Evolutionary conservation across 2,113 vertebrate species (phyloP), one percentile per base, ranked within the genome.

Genomic region (Daubentonia madagascariensis): DNA sequence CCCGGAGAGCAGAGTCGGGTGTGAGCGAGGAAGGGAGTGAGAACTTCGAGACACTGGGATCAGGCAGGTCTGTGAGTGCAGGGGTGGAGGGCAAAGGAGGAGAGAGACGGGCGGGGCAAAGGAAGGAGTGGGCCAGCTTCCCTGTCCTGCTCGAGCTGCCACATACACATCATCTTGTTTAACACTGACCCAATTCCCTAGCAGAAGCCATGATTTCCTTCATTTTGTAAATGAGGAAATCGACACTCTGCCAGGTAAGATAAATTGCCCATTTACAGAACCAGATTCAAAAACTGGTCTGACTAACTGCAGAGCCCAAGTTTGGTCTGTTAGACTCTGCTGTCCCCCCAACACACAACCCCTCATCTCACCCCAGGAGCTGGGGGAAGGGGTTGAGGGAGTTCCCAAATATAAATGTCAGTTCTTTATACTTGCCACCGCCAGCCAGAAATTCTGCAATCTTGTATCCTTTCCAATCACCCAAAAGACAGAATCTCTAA

Each of bases 111-210:
- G 48, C 25, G 35, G n/a, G 5, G 3, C 1, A 68, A 32, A 40
- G 43, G 54, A 75, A 68, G 30, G 73, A 52, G 30, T 6, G 48
- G 61, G 22, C 18, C 1, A 1, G 25, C 54, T 9, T 3, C 40
- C 57, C 18, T 28, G 0, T 6, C 22, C 30, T 3, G 35, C 30
- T 0, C 2, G 3, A 48, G 54, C 7, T 16, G 0, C 20, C 32
- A 4, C 20, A 5, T 0, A 3, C 1, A 5, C 9, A 3, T 28
- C 50, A 16, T 3, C 40, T n/a, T 25, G 9, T 4, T n/a, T 50
- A 43, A 37, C 10, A 20, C 61, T n/a, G 45, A 35, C 5, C 4
- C 70, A n/a, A 6, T 8, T 92, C 59, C 43, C 61, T 48, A 6
- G 10, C 1, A 0, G 6, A 32, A 67, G 6, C 4, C 23, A 30